Percentiles rank a stretch among this genome's conserved stretches.
phyloP scores from a whole-genome alignment of 2,113 vertebrate species.

The Vulpes lagopus region DNA sequence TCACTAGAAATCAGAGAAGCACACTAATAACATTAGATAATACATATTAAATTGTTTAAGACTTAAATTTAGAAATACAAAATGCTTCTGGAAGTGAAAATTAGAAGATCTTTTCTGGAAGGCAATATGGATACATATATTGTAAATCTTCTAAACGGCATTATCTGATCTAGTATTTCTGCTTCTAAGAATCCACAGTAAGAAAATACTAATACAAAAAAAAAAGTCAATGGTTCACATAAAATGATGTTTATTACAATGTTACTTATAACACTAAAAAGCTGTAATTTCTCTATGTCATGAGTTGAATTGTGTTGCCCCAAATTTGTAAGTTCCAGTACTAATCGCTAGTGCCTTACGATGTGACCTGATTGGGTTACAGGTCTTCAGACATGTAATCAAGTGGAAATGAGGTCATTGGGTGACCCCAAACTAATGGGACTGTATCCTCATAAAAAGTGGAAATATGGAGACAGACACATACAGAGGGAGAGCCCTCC shows the following conservation, averaged over 20 bases:
- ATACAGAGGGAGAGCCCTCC: background rate
- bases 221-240: background rate
- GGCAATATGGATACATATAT: background rate
- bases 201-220: background rate
- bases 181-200: background rate
- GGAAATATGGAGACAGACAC: background rate
- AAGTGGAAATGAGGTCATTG: background rate
- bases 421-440: background rate
- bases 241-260: background rate
- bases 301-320: no score
- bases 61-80: background rate
- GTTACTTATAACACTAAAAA: background rate
- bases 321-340: background rate
- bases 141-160: background rate
- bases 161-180: background rate
- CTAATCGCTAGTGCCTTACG: background rate
- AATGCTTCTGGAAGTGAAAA: background rate
- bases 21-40: background rate
- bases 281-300: no score
- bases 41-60: background rate
- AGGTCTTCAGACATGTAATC: background rate
- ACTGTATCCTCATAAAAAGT: background rate
- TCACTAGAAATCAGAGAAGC: background rate
- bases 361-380: background rate
- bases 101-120: background rate